These are phyloP conservation scores for Charaxes varanes DNA, from an alignment of 1,140 invertebrate genomes.

Conservation along the genomic window DNA sequence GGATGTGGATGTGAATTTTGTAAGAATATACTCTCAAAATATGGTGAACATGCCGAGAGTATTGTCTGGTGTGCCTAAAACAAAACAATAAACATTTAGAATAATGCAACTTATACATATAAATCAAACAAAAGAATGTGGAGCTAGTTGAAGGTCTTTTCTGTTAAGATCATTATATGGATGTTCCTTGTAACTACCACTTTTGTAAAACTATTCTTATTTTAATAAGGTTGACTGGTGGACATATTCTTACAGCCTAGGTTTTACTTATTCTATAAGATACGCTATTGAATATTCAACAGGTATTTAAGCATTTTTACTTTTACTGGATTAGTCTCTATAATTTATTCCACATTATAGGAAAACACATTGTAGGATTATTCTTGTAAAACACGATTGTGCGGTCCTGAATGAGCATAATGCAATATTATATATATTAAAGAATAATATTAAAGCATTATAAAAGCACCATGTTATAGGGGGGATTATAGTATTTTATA, in stretches of 20 bases:
- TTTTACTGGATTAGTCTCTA: too few species aligned
- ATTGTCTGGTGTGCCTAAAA: conserved; percentile 92
- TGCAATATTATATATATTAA: too few species aligned
- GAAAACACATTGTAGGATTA: too few species aligned
- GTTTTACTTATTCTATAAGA: conserved; percentile 7
- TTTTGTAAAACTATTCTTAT: conserved; percentile 48
- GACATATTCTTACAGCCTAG: conserved; percentile 7
- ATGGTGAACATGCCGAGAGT: conserved; percentile 94
- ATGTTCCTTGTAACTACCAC: conserved; percentile 39
- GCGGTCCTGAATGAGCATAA: too few species aligned
- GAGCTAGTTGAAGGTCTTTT: conserved; percentile 48
- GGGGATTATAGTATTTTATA: too few species aligned
- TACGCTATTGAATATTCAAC: background rate
- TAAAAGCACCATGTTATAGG: too few species aligned
- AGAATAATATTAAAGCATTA: too few species aligned
- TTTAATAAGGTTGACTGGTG: conserved; percentile 36
- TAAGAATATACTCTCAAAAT: conserved; percentile 95
- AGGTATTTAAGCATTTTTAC: too few species aligned
- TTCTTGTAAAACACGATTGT: too few species aligned
- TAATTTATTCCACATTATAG: too few species aligned
- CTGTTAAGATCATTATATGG: conserved; percentile 36
- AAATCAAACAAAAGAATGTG: conserved; percentile 25
- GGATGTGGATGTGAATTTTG: conserved; percentile 93
- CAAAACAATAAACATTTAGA: conserved; percentile 26
- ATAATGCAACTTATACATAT: conserved; percentile 8